Base-by-base conservation (phyloP, 2,888 invertebrate species). In the Tipula lateralis region DNA sequence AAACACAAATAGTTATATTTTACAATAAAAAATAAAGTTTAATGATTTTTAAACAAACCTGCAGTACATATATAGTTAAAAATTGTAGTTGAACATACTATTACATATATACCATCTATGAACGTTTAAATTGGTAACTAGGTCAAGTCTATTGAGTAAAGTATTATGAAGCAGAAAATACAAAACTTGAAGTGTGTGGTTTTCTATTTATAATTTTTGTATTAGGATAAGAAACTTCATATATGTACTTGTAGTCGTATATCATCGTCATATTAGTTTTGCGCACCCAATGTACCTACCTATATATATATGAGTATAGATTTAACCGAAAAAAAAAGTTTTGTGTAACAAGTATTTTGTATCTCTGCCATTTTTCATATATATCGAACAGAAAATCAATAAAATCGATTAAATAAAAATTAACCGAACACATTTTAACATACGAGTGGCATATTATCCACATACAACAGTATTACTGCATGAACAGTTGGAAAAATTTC, bases 121-220 rank as follows among this genome's bases (percentile, higher is more conserved):
- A 24, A 66, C 66, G 19, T 66, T 66, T 24, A 66, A 66, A 9
- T 12, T 66, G 24, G 9, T 66, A 66, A 66, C 66, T 66, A 66
- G 66, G 66, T 66, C 66, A 66, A 66, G 66, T 24, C 66, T 66
- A 66, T 66, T 66, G 66, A 66, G 66, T 66, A 66, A 66, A 66
- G 24, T 24, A 66, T 66, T 66, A 24, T 7, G 66, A 66, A 24
- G 66, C 24, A 66, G 24, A 66, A 44, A 19, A 66, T 24, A 66
- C 9, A 24, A 19, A 66, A 66, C 6, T 44, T 50, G 19, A 66
- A 66, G 24, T 66, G 9, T 66, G 66, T 66, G 66, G 66, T 66
- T 66, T 66, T 66, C 66, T 0, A 24, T 66, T 66, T 24, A 24
- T 3, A 24, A 12, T 66, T 66, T 66, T 66, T 66, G 66, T 50